A percentile compares a stretch with the other conserved stretches of the same genome.
phyloP scores from a whole-genome alignment of 2,113 vertebrate species.

The Oncorhynchus gorbuscha region DNA sequence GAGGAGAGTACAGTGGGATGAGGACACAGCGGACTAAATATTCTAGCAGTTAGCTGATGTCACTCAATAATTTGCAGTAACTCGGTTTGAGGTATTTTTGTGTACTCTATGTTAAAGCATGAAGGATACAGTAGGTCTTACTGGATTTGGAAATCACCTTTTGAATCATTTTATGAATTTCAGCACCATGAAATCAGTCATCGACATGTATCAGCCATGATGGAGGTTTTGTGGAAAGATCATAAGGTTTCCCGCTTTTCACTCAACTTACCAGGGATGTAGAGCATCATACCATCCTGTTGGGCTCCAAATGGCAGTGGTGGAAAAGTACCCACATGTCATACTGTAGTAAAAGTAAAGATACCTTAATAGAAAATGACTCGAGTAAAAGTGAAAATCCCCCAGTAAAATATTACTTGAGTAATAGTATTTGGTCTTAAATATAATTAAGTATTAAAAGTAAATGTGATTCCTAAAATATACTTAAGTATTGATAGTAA shows the following conservation, averaged over 20 bases:
- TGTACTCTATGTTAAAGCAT: not conserved
- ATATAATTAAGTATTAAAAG: too few species aligned
- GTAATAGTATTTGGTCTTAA: too few species aligned
- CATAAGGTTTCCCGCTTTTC: not conserved
- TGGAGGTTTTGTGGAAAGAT: not conserved
- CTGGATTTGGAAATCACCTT: not conserved
- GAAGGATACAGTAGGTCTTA: not conserved
- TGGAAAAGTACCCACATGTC: too few species aligned
- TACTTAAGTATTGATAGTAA: too few species aligned
- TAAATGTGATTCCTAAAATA: too few species aligned
- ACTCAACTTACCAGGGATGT: not conserved
- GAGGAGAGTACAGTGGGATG: too few species aligned
- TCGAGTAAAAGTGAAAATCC: too few species aligned
- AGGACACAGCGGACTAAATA: not conserved
- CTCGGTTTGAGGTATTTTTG: not conserved
- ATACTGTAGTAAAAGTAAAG: too few species aligned
- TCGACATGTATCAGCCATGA: not conserved
- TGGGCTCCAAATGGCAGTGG: not conserved
- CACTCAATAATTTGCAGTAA: slow-evolving; percentile 6
- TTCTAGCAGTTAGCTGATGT: not conserved
- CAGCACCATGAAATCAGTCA: not conserved
- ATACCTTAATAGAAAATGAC: too few species aligned
- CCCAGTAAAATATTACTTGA: too few species aligned
- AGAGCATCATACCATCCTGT: not conserved
- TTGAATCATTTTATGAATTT: not conserved